Conservation (phyloP, 2,888 invertebrate genomes). For the Cantharis rustica region DNA sequence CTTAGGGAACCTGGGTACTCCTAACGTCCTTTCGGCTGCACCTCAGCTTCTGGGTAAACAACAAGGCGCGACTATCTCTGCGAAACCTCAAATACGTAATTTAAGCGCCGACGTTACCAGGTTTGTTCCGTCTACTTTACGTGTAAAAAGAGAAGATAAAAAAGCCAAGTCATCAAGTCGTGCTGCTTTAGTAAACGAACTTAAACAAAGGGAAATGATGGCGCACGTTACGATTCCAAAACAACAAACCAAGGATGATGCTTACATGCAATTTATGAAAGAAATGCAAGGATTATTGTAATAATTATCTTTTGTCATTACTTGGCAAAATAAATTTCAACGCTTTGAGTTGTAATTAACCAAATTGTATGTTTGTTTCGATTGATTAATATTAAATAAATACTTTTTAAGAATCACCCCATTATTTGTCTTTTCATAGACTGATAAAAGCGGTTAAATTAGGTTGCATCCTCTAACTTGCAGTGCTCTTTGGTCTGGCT, state of each 20-base stretch:
- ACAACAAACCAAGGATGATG: constrained; percentile 86
- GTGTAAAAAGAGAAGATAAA: constrained; percentile 87
- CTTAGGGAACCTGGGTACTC: constrained; percentile 51
- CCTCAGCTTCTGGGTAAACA: constrained; percentile 75
- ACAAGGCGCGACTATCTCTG: constrained; percentile 81
- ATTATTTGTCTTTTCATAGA: no score
- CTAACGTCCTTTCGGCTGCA: constrained; percentile 80
- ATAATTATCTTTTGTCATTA: constrained; percentile 5
- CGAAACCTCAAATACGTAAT: constrained; percentile 95
- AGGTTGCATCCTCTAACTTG: no score
- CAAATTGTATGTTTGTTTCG: background rate
- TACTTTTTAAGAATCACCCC: background rate
- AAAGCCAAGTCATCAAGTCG: constrained; percentile 63
- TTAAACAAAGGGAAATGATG: constrained; percentile 59
- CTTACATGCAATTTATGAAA: constrained; percentile 98
- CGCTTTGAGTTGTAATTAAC: background rate
- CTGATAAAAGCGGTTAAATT: no score
- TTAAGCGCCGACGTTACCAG: constrained; percentile 93
- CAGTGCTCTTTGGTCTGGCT: no score
- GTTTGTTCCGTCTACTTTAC: constrained; percentile 90
- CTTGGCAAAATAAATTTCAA: background rate
- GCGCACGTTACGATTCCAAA: constrained; percentile 44
- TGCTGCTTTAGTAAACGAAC: constrained; percentile 58
- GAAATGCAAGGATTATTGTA: constrained; percentile 95
- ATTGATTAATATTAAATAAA: background rate